These are phyloP conservation scores for Sigmodon hispidus DNA, from an alignment of 2,113 vertebrate genomes.

Conservation along the genomic window DNA sequence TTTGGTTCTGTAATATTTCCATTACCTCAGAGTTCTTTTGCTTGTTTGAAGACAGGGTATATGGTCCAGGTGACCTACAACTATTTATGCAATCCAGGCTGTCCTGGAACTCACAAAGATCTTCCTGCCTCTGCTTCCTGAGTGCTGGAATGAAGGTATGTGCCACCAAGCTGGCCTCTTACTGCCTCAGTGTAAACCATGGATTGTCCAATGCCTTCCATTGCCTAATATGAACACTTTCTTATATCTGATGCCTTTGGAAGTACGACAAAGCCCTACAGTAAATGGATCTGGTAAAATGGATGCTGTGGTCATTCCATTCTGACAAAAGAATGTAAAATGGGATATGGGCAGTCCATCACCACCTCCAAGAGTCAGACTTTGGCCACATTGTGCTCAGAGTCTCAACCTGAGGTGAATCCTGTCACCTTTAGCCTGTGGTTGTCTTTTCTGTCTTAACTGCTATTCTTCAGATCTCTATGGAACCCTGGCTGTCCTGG, in stretches of 20 bases:
- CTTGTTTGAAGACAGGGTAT: neutral
- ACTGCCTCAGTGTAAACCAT: neutral
- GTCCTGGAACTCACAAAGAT: neutral
- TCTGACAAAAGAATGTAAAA: neutral
- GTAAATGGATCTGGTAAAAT: fast-evolving
- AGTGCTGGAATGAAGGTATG: neutral
- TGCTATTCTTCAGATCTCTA: neutral
- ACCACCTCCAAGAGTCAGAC: neutral
- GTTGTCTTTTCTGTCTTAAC: neutral
- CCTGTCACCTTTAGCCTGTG: neutral
- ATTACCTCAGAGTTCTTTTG: neutral
- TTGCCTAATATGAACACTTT: neutral
- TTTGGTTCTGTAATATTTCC: neutral
- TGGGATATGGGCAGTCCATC: neutral
- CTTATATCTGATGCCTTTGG: neutral
- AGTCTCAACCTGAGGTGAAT: neutral
- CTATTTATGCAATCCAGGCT: neutral
- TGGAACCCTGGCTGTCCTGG: neutral
- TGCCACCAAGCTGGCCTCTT: neutral
- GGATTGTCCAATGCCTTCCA: neutral
- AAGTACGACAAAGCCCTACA: neutral
- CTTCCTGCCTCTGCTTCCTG: neutral
- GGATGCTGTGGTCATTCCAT: fast-evolving
- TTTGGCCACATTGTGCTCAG: neutral
- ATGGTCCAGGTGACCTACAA: neutral